phyloP scores from a whole-genome alignment of 2,888 invertebrate genomes.

The Amphimallon solstitiale region DNA sequence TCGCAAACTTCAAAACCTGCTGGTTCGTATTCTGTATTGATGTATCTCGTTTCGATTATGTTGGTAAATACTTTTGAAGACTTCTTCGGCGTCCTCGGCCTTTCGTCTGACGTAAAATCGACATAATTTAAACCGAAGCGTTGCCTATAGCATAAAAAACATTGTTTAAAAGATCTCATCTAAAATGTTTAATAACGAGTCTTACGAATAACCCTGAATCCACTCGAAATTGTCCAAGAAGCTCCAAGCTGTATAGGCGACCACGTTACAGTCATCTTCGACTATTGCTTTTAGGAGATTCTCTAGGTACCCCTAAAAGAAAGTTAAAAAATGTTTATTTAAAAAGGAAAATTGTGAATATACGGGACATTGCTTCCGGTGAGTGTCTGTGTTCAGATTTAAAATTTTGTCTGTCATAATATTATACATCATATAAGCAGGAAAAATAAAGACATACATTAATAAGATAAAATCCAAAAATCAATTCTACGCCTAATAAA shows the following conservation, averaged over 20 bases:
- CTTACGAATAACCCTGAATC: constrained; percentile 76
- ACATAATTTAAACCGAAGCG: constrained; percentile 8
- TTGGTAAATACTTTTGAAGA: constrained; percentile 16
- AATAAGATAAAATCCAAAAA: too few species aligned
- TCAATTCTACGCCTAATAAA: too few species aligned
- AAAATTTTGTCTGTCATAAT: too few species aligned
- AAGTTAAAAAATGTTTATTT: too few species aligned
- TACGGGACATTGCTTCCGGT: too few species aligned
- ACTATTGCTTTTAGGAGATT: constrained; percentile 63
- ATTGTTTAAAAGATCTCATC: too few species aligned
- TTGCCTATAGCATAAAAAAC: neutral
- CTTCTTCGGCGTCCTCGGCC: constrained; percentile 20
- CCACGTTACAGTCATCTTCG: constrained; percentile 67
- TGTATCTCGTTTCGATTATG: constrained; percentile 47
- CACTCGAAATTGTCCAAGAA: constrained; percentile 84
- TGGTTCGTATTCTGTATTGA: neutral
- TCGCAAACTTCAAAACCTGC: constrained; percentile 57
- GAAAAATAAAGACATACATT: too few species aligned
- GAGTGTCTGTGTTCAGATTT: too few species aligned
- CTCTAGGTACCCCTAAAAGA: constrained; percentile 59
- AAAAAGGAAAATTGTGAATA: too few species aligned
- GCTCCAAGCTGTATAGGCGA: constrained; percentile 79
- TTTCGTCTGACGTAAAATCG: neutral
- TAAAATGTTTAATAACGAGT: too few species aligned
- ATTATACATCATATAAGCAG: too few species aligned